Conservation (phyloP, 2,888 invertebrate genomes). For the Pemphredon lugubris region DNA sequence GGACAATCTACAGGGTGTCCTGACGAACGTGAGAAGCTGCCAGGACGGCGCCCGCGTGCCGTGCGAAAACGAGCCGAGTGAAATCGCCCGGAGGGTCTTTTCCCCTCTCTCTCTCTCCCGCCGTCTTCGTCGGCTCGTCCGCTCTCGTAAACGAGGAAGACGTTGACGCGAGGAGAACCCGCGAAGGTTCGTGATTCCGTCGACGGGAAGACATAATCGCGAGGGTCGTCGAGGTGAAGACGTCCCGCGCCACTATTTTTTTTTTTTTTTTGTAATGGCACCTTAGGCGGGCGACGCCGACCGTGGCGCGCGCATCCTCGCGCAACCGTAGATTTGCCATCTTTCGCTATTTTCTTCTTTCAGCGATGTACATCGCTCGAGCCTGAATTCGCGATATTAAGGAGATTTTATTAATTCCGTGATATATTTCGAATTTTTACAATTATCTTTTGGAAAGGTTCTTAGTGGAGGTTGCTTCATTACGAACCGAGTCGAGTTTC, state of each 20-base stretch:
- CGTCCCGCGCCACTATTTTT: constrained; percentile 40
- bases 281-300: no score
- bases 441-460: no score
- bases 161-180: constrained; percentile 45
- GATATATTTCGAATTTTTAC: no score
- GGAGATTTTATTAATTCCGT: not conserved
- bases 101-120: not conserved
- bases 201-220: constrained; percentile 57
- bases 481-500: no score
- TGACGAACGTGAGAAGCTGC: constrained; percentile 72
- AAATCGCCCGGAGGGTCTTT: constrained; percentile 37
- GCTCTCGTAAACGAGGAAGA: constrained; percentile 48
- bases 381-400: no score
- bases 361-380: no score
- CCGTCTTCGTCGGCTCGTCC: not conserved
- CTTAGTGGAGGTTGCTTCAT: no score
- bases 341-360: no score
- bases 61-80: constrained; percentile 55
- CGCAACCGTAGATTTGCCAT: no score
- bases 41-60: constrained; percentile 45
- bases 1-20: constrained; percentile 73
- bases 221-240: constrained; percentile 40
- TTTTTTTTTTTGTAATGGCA: no score
- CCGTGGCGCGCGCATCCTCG: no score
- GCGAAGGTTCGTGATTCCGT: constrained; percentile 29